phyloP scores from a whole-genome alignment of 2,888 invertebrate genomes.

The Protophormia terraenovae region DNA sequence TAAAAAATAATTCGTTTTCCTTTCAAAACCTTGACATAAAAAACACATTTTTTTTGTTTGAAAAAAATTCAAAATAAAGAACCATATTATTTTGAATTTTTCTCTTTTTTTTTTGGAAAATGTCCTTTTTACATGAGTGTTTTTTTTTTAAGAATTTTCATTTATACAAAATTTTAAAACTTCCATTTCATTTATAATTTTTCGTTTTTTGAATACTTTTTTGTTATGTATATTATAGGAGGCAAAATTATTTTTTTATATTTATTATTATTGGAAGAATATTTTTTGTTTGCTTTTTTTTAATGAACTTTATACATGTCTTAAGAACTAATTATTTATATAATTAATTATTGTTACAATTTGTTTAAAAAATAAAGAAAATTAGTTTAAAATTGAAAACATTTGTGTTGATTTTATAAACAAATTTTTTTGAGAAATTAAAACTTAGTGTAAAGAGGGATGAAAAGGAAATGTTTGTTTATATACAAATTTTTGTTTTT shows the following conservation, averaged over 20 bases:
- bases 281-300: conserved; percentile 32
- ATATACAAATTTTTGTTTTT: conserved; percentile 13
- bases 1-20: conserved; percentile 42
- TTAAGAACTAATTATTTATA: conserved; percentile 55
- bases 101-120: neutral
- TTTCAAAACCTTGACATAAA: conserved; percentile 15
- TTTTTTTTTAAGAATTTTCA: conserved; percentile 25
- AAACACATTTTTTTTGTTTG: conserved; percentile 18
- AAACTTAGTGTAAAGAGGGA: neutral
- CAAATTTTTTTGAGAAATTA: conserved; percentile 11
- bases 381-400: neutral
- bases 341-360: conserved; percentile 65
- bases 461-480: neutral
- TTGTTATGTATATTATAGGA: conserved; percentile 37
- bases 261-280: conserved; percentile 60
- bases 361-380: conserved; percentile 15
- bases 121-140: conserved; percentile 32
- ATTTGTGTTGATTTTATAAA: neutral
- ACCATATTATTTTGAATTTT: neutral
- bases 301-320: conserved; percentile 61
- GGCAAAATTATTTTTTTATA: conserved; percentile 7
- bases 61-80: conserved; percentile 14
- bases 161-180: conserved; percentile 19
- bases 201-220: neutral
- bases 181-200: conserved; percentile 6